A percentile compares a stretch with the other conserved stretches of the same genome.
Conservation (phyloP, 35 echinoderm and acorn worm species). For the Acanthaster planci region DNA sequence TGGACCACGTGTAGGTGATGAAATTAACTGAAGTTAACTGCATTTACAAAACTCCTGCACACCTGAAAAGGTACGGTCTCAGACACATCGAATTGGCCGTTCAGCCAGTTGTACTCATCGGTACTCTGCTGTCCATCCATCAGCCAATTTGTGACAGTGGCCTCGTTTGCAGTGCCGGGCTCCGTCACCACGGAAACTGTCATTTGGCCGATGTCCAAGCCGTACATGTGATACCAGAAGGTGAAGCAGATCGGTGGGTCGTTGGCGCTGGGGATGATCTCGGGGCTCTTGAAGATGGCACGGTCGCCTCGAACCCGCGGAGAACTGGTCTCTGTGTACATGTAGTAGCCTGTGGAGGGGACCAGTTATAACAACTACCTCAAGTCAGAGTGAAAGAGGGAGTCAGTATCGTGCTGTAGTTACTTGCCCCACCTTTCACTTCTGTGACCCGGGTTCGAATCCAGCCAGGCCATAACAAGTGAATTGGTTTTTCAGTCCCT, state of each 20-base stretch:
- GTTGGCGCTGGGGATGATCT: slow-evolving; percentile 21
- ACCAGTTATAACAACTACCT: neutral
- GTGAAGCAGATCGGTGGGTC: slow-evolving; percentile 37
- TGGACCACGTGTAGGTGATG: no score
- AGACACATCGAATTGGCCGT: slow-evolving; percentile 28
- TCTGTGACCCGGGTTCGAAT: no score
- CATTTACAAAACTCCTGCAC: neutral
- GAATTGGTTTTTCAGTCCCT: no score
- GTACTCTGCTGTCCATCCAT: slow-evolving; percentile 45
- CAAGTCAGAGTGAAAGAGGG: no score
- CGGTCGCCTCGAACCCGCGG: slow-evolving; percentile 26
- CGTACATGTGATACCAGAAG: slow-evolving; percentile 92
- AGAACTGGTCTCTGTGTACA: slow-evolving; percentile 60
- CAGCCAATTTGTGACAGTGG: slow-evolving; percentile 14
- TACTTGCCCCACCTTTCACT: no score
- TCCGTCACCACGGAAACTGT: slow-evolving; percentile 20
- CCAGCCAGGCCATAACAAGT: no score
- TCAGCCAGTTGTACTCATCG: slow-evolving; percentile 31
- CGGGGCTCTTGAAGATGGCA: slow-evolving; percentile 43
- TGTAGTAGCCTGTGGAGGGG: slow-evolving; percentile 41
- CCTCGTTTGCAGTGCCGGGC: neutral
- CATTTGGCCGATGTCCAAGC: slow-evolving; percentile 55
- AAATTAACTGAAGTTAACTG: no score
- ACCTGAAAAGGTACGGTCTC: slow-evolving; percentile 30
- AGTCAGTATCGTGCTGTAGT: no score